Conservation (phyloP, 1,140 invertebrate species). For the Orchesella cincta region DNA sequence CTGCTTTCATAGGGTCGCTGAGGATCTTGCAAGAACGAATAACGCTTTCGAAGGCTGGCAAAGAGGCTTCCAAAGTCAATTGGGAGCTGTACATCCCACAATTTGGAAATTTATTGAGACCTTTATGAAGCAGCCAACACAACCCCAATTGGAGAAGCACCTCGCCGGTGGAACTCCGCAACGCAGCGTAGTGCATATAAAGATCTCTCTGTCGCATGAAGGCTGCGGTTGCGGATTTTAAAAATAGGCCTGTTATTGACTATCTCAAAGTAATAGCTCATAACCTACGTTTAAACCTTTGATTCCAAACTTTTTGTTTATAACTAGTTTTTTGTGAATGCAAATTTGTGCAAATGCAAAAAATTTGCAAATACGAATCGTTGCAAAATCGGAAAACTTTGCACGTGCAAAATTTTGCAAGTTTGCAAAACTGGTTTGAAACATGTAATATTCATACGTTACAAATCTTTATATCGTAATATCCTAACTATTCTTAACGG, state of each 20-base stretch:
- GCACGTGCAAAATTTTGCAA: not conserved
- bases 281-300: not conserved
- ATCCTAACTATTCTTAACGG: too few relatives aligned
- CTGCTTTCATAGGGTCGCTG: not conserved
- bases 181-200: not conserved
- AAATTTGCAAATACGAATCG: not conserved
- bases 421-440: too few relatives aligned
- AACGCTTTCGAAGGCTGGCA: slow-evolving; percentile 16
- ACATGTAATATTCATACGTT: too few relatives aligned
- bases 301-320: not conserved
- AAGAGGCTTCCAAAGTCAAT: not conserved
- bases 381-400: not conserved
- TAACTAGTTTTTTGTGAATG: not conserved
- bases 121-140: not conserved
- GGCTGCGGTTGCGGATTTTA: not conserved
- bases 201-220: not conserved
- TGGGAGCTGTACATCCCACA: slow-evolving; percentile 8
- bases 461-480: too few relatives aligned
- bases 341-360: not conserved
- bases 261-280: not conserved
- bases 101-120: slow-evolving; percentile 12
- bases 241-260: not conserved
- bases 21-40: not conserved
- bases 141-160: not conserved
- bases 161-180: not conserved